Conservation (phyloP, 2,888 invertebrate species). For the Megamerina dolium region DNA sequence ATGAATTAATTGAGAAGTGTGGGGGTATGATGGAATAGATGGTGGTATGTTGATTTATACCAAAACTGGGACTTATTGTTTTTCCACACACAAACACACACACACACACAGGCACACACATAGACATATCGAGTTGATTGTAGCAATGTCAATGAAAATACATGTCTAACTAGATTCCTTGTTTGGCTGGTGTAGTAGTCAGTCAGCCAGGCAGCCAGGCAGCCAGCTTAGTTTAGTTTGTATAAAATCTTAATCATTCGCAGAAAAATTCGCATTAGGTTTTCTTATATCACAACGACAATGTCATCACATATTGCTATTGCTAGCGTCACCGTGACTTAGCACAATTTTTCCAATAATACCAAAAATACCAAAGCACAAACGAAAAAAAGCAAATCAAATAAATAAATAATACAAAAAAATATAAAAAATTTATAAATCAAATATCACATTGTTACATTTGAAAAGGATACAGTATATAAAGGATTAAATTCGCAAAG, state of each 20-base stretch:
- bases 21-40: no score
- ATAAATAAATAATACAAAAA: constrained; percentile 6
- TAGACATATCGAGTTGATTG: no score
- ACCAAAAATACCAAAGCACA: not conserved
- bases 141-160: no score
- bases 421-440: not conserved
- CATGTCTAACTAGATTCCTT: not conserved
- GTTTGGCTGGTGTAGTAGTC: not conserved
- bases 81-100: no score
- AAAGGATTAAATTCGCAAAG: no score
- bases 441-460: no score
- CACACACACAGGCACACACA: no score
- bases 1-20: no score
- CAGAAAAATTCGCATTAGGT: constrained; percentile 47
- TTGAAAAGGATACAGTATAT: no score
- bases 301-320: constrained; percentile 37
- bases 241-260: constrained; percentile 46
- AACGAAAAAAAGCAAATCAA: constrained; percentile 5
- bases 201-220: constrained; percentile 1
- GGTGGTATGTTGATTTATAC: no score
- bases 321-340: constrained; percentile 23
- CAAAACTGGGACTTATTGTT: no score
- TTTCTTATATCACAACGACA: constrained; percentile 44
- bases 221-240: constrained; percentile 29
- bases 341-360: not conserved